Evolutionary conservation across 53 echinoderm and acorn worm species (phyloP).

Genomic region (Mesocentrotus franciscanus): DNA sequence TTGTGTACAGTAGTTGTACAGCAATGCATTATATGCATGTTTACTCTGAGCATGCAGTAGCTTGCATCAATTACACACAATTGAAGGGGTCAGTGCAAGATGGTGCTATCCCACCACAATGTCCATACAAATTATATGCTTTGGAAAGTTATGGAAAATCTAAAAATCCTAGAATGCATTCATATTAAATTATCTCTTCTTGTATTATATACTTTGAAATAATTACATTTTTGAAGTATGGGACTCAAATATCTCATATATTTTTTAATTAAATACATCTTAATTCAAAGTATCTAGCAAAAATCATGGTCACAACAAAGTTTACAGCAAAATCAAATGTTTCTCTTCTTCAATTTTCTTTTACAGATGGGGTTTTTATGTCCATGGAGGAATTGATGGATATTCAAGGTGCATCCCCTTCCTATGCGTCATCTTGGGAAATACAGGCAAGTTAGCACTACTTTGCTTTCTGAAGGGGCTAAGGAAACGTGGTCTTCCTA

Average conservation of each 20-base stretch:
- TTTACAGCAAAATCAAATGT: too few relatives aligned
- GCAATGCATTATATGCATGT: too few relatives aligned
- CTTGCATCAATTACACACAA: too few relatives aligned
- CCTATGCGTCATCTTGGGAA: neutral
- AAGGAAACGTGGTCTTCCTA: constrained; percentile 57
- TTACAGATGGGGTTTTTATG: constrained; percentile 67
- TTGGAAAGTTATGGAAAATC: too few relatives aligned
- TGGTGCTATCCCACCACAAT: too few relatives aligned
- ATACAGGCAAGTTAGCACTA: constrained; percentile 33
- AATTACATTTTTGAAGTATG: neutral
- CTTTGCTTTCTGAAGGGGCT: constrained; percentile 43
- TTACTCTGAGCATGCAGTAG: too few relatives aligned
- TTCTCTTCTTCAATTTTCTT: neutral
- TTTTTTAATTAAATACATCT: neutral
- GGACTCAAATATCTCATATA: neutral
- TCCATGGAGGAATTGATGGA: constrained; percentile 67
- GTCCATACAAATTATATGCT: too few relatives aligned
- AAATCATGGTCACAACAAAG: too few relatives aligned
- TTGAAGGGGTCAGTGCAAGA: too few relatives aligned
- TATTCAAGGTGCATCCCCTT: constrained; percentile 50
- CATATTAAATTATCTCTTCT: neutral
- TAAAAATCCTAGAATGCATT: too few relatives aligned
- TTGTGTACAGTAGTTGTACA: too few relatives aligned
- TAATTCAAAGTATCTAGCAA: too few relatives aligned
- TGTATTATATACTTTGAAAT: neutral